Conservation (phyloP, 2,888 invertebrate genomes). For the Drosophila atripex region DNA sequence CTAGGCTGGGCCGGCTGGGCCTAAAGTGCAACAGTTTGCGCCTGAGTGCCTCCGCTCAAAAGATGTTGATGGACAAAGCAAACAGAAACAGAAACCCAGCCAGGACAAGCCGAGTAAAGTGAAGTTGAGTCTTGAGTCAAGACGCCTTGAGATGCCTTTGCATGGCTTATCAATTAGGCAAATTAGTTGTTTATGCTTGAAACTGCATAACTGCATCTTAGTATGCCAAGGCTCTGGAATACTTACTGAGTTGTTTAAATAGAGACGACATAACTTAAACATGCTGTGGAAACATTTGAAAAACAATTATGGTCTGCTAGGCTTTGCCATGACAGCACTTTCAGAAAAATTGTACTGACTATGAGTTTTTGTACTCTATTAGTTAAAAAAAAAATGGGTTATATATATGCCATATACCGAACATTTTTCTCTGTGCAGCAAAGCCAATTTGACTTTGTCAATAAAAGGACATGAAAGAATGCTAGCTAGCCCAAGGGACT, state of each 20-base stretch:
- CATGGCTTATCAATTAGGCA: slow-evolving; percentile 74
- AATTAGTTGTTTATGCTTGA: slow-evolving; percentile 63
- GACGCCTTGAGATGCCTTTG: slow-evolving; percentile 52
- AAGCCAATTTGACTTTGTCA: slow-evolving; percentile 75
- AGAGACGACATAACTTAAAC: slow-evolving; percentile 54
- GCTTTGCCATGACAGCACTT: background rate
- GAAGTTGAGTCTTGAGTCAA: slow-evolving; percentile 24
- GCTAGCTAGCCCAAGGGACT: slow-evolving; percentile 31
- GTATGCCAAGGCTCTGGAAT: slow-evolving; percentile 41
- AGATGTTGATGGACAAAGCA: slow-evolving; percentile 64
- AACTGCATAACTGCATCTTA: slow-evolving; percentile 29
- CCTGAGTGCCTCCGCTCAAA: slow-evolving; percentile 64
- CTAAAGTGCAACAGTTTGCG: slow-evolving; percentile 64
- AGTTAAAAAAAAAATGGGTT: background rate
- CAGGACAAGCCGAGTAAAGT: slow-evolving; percentile 3
- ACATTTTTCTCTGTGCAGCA: slow-evolving; percentile 29
- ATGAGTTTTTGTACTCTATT: background rate
- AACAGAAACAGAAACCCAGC: slow-evolving; percentile 32
- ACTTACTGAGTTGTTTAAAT: slow-evolving; percentile 43
- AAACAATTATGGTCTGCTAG: slow-evolving; percentile 61
- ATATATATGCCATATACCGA: background rate
- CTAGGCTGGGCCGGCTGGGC: slow-evolving; percentile 18
- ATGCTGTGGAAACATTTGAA: slow-evolving; percentile 38
- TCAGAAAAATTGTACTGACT: background rate
- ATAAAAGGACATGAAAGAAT: slow-evolving; percentile 53